A percentile compares a stretch with the other conserved stretches of the same genome.
phyloP scores from a whole-genome alignment of 2,888 invertebrate genomes.

The Anthophora plumipes region DNA sequence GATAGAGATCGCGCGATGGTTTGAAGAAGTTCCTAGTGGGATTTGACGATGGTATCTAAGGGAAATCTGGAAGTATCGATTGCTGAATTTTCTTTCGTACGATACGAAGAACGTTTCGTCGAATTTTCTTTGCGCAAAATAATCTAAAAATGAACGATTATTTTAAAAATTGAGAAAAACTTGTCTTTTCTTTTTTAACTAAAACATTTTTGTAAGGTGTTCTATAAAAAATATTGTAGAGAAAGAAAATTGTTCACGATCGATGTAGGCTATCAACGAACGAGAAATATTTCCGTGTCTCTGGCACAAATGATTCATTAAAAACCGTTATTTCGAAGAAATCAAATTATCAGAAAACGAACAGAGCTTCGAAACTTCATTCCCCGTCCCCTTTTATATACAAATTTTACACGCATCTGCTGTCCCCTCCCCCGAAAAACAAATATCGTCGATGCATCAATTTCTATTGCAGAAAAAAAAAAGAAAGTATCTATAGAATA shows the following conservation, averaged over 20 bases:
- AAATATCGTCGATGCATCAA: neutral
- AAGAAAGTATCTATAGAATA: no score
- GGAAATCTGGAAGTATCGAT: neutral
- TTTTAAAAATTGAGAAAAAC: no score
- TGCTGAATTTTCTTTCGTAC: no score
- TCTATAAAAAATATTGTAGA: no score
- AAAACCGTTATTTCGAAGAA: neutral
- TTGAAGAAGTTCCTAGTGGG: neutral
- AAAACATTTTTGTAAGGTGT: no score
- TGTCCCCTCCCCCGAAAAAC: neutral
- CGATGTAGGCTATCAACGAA: no score
- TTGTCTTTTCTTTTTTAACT: no score
- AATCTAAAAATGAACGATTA: no score
- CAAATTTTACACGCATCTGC: neutral
- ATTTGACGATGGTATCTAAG: neutral
- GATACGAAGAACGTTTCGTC: no score
- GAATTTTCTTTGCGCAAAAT: no score
- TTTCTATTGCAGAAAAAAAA: neutral
- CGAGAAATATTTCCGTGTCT: neutral
- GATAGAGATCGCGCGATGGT: neutral
- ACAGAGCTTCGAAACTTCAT: neutral
- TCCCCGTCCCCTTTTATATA: neutral
- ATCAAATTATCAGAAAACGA: neutral
- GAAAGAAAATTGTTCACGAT: neutral
- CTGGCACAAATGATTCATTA: neutral